Conservation (phyloP, 1,140 invertebrate species). For the Papilio glaucus region DNA sequence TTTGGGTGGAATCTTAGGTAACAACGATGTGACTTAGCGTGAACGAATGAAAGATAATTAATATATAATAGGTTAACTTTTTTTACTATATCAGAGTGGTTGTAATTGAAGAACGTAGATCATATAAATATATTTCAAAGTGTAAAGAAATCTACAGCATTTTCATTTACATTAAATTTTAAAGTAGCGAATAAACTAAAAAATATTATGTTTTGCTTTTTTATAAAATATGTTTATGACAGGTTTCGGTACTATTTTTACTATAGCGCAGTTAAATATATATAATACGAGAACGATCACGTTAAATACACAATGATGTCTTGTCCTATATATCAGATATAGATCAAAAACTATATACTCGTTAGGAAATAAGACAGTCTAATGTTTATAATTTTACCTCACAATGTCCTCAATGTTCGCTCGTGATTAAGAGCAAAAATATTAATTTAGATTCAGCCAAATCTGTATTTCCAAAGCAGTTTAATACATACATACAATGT, state of each 20-base stretch:
- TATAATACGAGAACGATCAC: neutral
- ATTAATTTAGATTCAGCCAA: neutral
- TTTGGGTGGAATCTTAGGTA: constrained; percentile 56
- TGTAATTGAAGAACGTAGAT: constrained; percentile 40
- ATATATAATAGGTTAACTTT: constrained; percentile 10
- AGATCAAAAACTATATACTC: constrained; percentile 76
- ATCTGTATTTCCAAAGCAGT: constrained; percentile 2
- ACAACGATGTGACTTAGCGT: constrained; percentile 57
- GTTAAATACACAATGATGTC: neutral
- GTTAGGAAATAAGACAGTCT: constrained; percentile 58
- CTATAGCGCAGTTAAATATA: neutral
- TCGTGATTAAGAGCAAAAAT: neutral
- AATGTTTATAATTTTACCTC: constrained; percentile 16
- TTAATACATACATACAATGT: neutral
- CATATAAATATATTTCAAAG: constrained; percentile 41
- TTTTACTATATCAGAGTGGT: constrained; percentile 36
- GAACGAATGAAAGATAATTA: constrained; percentile 39
- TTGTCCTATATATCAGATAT: neutral
- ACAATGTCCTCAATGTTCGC: neutral
- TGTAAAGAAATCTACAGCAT: constrained; percentile 1
- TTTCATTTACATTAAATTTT: constrained; percentile 26
- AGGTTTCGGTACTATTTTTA: constrained; percentile 20
- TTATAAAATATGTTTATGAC: constrained; percentile 15
- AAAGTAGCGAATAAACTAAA: constrained; percentile 9
- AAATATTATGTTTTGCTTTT: constrained; percentile 9